A percentile compares a stretch with the other conserved stretches of the same genome.
These are phyloP conservation scores for Macrophya alboannulata DNA, from an alignment of 2,888 invertebrate species.

Conservation along the genomic window DNA sequence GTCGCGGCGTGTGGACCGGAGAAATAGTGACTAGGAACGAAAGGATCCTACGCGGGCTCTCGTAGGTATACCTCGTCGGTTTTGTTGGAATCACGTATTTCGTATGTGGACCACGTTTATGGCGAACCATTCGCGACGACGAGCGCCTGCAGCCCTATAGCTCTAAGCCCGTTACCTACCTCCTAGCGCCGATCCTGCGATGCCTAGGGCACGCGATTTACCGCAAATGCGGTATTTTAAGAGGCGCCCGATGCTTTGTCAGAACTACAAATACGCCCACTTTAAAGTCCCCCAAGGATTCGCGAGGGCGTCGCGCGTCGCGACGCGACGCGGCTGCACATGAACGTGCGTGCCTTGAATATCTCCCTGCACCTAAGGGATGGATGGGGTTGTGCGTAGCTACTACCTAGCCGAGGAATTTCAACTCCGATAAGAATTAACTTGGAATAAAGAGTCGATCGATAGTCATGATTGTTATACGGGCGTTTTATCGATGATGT, in stretches of 20 bases:
- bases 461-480: not conserved
- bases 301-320: constrained; percentile 46
- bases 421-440: not conserved
- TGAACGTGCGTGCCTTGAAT: constrained; percentile 66
- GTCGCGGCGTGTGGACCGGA: not conserved
- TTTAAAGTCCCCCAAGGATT: constrained; percentile 42
- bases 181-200: constrained; percentile 26
- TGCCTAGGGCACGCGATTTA: constrained; percentile 55
- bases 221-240: constrained; percentile 55
- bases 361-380: not conserved
- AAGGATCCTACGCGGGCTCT: constrained; percentile 11
- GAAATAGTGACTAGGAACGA: constrained; percentile 11
- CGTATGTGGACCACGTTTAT: constrained; percentile 54
- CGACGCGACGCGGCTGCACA: constrained; percentile 38
- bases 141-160: constrained; percentile 25
- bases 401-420: not conserved
- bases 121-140: constrained; percentile 51
- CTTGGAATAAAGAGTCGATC: not conserved
- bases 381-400: not conserved
- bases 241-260: constrained; percentile 54
- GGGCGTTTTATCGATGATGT: not conserved
- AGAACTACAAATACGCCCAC: constrained; percentile 56
- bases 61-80: not conserved
- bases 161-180: constrained; percentile 37
- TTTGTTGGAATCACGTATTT: constrained; percentile 40